phyloP scores from a whole-genome alignment of 2,113 vertebrate species.

The Danionella cerebrum region DNA sequence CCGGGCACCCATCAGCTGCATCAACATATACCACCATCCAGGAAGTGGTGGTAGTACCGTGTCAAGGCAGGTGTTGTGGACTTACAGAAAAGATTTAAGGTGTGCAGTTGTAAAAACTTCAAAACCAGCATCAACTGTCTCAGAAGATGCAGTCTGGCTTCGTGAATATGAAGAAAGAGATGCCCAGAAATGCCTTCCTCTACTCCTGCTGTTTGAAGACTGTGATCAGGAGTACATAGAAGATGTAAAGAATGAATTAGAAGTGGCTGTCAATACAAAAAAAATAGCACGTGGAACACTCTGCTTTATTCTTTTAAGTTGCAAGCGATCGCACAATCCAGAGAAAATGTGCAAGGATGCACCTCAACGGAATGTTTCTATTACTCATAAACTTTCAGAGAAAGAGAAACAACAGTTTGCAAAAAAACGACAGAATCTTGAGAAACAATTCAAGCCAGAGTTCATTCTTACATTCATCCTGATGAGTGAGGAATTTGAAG shows the following conservation, averaged over 20 bases:
- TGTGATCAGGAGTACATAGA: constrained; percentile 68
- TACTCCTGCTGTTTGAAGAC: constrained; percentile 72
- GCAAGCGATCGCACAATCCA: constrained; percentile 64
- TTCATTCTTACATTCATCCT: constrained; percentile 75
- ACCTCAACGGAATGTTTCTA: constrained; percentile 63
- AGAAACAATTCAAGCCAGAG: constrained; percentile 46
- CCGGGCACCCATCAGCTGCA: constrained; percentile 50
- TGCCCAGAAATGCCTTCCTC: constrained; percentile 57
- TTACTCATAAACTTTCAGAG: constrained; percentile 70
- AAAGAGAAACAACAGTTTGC: constrained; percentile 64
- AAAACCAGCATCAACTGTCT: constrained; percentile 48
- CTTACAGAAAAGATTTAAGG: constrained; percentile 59
- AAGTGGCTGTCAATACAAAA: constrained; percentile 52
- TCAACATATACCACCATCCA: constrained; percentile 78
- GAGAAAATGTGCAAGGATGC: constrained; percentile 58
- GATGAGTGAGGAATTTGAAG: constrained; percentile 69
- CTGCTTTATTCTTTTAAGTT: constrained; percentile 72
- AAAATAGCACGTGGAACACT: constrained; percentile 48
- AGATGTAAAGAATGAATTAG: constrained; percentile 59
- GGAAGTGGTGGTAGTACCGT: constrained; percentile 81
- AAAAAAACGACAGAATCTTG: constrained; percentile 51
- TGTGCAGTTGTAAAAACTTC: constrained; percentile 68
- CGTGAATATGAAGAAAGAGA: constrained; percentile 71
- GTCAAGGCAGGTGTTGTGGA: constrained; percentile 74
- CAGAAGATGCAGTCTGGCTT: constrained; percentile 63